Conservation (phyloP, 2,113 vertebrate species). For the Ploceus nigricollis region DNA sequence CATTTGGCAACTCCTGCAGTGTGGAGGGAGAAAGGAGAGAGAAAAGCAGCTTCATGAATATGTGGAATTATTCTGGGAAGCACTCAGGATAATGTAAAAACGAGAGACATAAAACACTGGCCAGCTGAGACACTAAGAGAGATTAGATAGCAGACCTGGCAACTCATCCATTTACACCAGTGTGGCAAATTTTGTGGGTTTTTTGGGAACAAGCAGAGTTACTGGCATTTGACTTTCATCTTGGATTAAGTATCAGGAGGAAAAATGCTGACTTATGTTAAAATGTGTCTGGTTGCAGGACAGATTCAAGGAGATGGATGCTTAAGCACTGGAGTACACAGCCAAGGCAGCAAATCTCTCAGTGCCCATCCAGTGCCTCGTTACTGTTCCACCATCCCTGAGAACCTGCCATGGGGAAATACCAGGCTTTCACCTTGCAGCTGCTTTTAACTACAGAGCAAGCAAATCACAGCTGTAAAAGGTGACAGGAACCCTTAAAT, state of each 20-base stretch:
- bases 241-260: not conserved
- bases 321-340: not conserved
- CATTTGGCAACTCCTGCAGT: not conserved
- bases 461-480: slow-evolving; percentile 28
- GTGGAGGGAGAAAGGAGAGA: not conserved
- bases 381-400: not conserved
- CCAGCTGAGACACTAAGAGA: not conserved
- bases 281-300: not conserved
- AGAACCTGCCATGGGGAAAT: not conserved
- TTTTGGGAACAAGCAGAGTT: not conserved
- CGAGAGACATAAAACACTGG: not conserved
- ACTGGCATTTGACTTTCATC: not conserved
- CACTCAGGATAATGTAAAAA: not conserved
- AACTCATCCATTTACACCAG: not conserved
- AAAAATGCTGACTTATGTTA: slow-evolving; percentile 11
- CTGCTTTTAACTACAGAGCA: slow-evolving; percentile 25
- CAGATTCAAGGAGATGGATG: not conserved
- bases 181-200: not conserved
- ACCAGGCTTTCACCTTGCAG: slow-evolving; percentile 15
- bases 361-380: not conserved
- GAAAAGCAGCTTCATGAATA: not conserved
- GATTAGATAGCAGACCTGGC: not conserved
- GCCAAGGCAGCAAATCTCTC: not conserved
- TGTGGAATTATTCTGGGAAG: not conserved
- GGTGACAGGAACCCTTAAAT: slow-evolving; percentile 8